Base-by-base conservation (phyloP, 2,888 invertebrate genomes). In the Sturmia bella region DNA sequence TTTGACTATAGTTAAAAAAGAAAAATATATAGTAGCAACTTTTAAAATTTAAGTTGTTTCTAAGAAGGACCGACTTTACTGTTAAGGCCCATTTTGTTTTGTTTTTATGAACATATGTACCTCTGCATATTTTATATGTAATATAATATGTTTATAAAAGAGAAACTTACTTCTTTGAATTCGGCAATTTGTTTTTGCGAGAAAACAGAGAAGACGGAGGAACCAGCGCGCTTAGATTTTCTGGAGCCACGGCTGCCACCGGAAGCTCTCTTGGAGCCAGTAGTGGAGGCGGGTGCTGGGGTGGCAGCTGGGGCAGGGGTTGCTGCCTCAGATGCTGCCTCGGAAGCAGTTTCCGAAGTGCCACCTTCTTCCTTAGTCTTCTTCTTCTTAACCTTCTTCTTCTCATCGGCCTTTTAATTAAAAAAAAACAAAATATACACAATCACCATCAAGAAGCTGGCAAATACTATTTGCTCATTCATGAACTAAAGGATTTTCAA, bases 171-270 rank as follows among this genome's bases (percentile, higher is more conserved):
- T 94, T 97, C 97, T 92, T 98, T 98, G 94, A 98, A 98, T 92
- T 98, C 98, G 89, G 97, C 96, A 89, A 98, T 96, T 93, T 98
- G 97, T 92, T 95, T 95, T 93, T 97, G 97, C 88, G 97, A 95
- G 95, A 98, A 98, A 96, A 97, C 97, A 90, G 97, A 97, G 94
- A 98, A 98, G 91, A 98, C 97, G 93, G 97, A 97, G 93, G 97
- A 97, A 88, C 97, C 97, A 85, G 91, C 96, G 94, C 91, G 97
- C 95, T 97, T 97, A 88, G 95, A 95, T 91, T 93, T 94, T 86
- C 87, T 90, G 81, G 91, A 91, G 85, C 91, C 91, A 84, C 91
- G 89, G 80, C 93, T 93, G 91, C 94, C 94, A 87, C 94, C 93
- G 91, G 96, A 96, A 87, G 96, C 95, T 87, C 96, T 95, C 88